These are phyloP conservation scores for Meleagris gallopavo DNA, from an alignment of 2,113 vertebrate genomes.

Conservation along the genomic window DNA sequence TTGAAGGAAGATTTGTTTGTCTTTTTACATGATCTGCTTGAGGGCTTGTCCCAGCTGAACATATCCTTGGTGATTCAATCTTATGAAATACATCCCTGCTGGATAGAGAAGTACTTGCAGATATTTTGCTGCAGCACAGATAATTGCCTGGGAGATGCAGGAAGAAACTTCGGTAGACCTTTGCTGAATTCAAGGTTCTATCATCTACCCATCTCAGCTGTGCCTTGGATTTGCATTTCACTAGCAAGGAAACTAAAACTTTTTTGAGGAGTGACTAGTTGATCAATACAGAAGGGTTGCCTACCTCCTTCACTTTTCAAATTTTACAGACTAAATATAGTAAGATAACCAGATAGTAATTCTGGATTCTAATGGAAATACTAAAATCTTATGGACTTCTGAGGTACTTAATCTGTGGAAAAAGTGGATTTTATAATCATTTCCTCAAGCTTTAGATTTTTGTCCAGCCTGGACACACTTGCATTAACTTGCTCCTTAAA, in stretches of 20 bases:
- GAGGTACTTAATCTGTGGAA: not conserved
- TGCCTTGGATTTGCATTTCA: slow-evolving; percentile 26
- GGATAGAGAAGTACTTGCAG: not conserved
- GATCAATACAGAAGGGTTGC: not conserved
- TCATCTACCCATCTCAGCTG: not conserved
- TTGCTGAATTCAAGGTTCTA: slow-evolving; percentile 18
- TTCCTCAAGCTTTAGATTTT: not conserved
- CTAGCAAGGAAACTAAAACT: slow-evolving; percentile 16
- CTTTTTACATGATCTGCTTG: not conserved
- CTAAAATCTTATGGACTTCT: not conserved
- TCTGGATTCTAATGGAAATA: not conserved
- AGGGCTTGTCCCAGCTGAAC: not conserved
- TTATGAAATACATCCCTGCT: not conserved
- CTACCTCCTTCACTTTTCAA: not conserved
- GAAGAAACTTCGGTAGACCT: slow-evolving; percentile 1
- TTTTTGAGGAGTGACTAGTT: slow-evolving; percentile 12
- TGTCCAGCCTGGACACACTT: not conserved
- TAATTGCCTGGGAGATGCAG: slow-evolving; percentile 7
- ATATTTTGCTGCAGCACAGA: not conserved
- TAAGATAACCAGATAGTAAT: not conserved
- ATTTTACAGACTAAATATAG: slow-evolving; percentile 16
- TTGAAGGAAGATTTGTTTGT: no score
- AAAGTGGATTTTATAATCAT: not conserved
- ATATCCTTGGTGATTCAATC: not conserved
- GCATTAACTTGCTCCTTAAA: not conserved